phyloP scores from a whole-genome alignment of 2,888 invertebrate genomes.

The Lobophora halterata region DNA sequence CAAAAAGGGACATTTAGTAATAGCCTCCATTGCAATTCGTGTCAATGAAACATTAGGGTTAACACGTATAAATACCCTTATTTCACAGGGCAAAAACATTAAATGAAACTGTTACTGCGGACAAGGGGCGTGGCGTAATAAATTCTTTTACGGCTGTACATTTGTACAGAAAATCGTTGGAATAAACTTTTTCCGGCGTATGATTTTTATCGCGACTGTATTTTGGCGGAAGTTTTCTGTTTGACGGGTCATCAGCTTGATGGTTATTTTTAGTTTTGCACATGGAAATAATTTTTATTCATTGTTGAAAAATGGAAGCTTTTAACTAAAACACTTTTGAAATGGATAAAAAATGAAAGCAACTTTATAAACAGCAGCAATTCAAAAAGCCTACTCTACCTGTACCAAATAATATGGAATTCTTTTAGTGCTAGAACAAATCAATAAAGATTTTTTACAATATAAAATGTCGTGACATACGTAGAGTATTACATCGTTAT shows the following conservation, averaged over 20 bases:
- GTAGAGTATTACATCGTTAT: no score
- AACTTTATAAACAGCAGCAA: no score
- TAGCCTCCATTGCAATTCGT: slow-evolving; percentile 40
- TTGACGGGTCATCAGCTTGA: slow-evolving; percentile 20
- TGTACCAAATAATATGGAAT: no score
- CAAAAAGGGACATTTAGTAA: slow-evolving; percentile 20
- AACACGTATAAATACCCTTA: slow-evolving; percentile 59
- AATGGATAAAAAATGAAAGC: no score
- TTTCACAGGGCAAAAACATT: slow-evolving; percentile 57
- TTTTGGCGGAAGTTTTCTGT: slow-evolving; percentile 11
- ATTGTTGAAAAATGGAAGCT: no score
- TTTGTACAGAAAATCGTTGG: slow-evolving; percentile 32
- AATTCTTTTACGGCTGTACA: slow-evolving; percentile 40
- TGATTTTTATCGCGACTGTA: slow-evolving; percentile 28
- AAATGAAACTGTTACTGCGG: slow-evolving; percentile 62
- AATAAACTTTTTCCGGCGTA: slow-evolving; percentile 31
- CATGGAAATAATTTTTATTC: slow-evolving; percentile 6
- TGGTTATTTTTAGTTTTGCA: slow-evolving; percentile 17
- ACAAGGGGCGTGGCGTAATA: slow-evolving; percentile 51
- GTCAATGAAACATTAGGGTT: slow-evolving; percentile 65
- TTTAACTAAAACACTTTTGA: no score
- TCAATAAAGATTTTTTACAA: no score
- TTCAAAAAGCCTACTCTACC: no score
- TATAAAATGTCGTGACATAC: no score
- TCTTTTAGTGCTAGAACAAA: no score